A percentile compares a stretch with the other conserved stretches of the same genome.
phyloP scores from a whole-genome alignment of 2,888 invertebrate species.

The Boloria selene region DNA sequence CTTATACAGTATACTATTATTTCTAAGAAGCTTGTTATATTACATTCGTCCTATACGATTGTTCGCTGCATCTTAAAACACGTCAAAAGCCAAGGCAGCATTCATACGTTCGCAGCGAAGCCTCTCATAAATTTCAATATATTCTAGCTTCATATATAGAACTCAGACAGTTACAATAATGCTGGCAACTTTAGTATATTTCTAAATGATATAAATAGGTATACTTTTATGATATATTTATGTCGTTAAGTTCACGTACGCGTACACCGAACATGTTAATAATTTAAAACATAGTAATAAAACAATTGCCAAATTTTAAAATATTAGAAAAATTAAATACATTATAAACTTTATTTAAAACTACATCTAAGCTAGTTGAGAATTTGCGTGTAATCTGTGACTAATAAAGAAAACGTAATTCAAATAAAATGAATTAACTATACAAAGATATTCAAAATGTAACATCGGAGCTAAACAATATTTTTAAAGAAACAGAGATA shows the following conservation, averaged over 20 bases:
- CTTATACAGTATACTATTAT: not conserved
- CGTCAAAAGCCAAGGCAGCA: constrained; percentile 19
- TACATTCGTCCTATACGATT: constrained; percentile 7
- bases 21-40: not conserved
- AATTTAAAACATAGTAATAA: too few relatives aligned
- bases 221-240: not conserved
- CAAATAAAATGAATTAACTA: too few relatives aligned
- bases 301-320: too few relatives aligned
- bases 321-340: too few relatives aligned
- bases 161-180: constrained; percentile 17
- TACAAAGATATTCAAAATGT: constrained; percentile 7
- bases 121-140: constrained; percentile 26
- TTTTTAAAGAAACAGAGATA: constrained; percentile 28
- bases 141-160: constrained; percentile 23
- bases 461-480: constrained; percentile 10
- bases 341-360: too few relatives aligned
- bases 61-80: constrained; percentile 13
- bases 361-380: too few relatives aligned
- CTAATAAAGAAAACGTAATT: too few relatives aligned
- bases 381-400: too few relatives aligned
- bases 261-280: too few relatives aligned
- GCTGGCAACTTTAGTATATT: constrained; percentile 38
- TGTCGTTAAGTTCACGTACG: not conserved
- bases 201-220: not conserved
- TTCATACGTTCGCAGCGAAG: constrained; percentile 20